Percentiles rank a stretch among this genome's conserved stretches.
Conservation (phyloP, 2,113 vertebrate species). For the Chaetops frenatus region DNA sequence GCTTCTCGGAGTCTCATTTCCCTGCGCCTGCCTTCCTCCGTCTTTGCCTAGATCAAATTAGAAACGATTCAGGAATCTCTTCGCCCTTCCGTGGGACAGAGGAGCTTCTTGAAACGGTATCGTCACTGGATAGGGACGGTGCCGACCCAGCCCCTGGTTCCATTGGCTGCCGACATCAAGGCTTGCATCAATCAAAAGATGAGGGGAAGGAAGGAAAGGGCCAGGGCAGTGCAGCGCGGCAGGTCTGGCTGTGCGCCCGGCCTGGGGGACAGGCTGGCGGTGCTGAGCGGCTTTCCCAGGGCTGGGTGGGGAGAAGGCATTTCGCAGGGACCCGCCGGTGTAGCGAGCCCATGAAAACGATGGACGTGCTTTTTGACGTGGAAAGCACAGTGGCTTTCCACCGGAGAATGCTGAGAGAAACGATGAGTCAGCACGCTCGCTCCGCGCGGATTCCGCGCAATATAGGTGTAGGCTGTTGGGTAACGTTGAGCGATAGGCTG, state of each 20-base stretch:
- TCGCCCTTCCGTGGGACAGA: background rate
- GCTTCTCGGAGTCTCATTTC: background rate
- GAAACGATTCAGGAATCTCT: background rate
- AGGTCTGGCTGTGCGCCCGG: background rate
- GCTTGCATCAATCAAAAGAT: background rate
- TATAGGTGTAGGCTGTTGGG: background rate
- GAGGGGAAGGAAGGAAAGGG: background rate
- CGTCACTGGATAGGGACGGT: background rate
- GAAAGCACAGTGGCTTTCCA: background rate
- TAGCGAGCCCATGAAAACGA: background rate
- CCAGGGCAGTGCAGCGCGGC: background rate
- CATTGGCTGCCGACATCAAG: background rate
- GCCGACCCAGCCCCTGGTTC: background rate
- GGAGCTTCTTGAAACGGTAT: background rate
- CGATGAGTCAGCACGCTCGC: background rate
- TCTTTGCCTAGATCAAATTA: background rate
- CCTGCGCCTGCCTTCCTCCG: background rate
- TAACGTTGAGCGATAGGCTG: background rate
- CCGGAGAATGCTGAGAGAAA: background rate
- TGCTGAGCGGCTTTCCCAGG: background rate
- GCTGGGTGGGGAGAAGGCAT: background rate
- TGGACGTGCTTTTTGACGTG: background rate
- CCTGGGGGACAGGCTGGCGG: background rate
- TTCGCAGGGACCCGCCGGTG: background rate
- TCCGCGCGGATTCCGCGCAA: background rate